Evolutionary conservation across 2,888 invertebrate species (phyloP).

Genomic region (Troides aeacus): DNA sequence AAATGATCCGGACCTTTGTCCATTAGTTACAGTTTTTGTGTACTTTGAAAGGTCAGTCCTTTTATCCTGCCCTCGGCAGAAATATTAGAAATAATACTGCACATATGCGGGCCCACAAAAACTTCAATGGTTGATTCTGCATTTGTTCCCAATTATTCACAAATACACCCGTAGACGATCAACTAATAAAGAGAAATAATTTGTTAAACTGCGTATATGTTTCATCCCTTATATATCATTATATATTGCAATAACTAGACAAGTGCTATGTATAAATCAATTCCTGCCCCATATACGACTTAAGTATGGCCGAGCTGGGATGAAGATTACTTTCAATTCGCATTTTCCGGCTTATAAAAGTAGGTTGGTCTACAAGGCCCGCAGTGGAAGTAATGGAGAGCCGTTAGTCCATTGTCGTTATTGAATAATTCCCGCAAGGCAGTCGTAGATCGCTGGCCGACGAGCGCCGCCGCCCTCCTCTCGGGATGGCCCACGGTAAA

Average conservation of each 20-base stretch:
- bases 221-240: constrained; percentile 1
- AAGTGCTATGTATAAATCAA: constrained; percentile 28
- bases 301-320: constrained; percentile 60
- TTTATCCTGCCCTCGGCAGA: constrained; percentile 46
- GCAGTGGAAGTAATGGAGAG: constrained; percentile 70
- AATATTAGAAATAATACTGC: constrained; percentile 46
- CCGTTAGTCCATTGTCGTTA: constrained; percentile 76
- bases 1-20: constrained; percentile 40
- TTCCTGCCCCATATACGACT: constrained; percentile 38
- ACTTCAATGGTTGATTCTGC: constrained; percentile 29
- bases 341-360: constrained; percentile 76
- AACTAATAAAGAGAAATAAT: background rate
- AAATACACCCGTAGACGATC: background rate
- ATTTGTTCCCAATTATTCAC: constrained; percentile 1
- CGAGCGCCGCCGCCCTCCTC: constrained; percentile 34
- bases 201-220: background rate
- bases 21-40: constrained; percentile 53
- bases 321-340: constrained; percentile 77
- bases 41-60: constrained; percentile 55
- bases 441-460: constrained; percentile 47
- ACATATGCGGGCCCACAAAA: constrained; percentile 60
- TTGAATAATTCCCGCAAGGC: constrained; percentile 72
- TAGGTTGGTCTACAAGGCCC: constrained; percentile 68
- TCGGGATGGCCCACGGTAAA: constrained; percentile 37
- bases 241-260: background rate